Percentiles rank a stretch among this genome's conserved stretches.
These are phyloP conservation scores for Chitala chitala DNA, from an alignment of 2,113 vertebrate species.

Conservation along the genomic window DNA sequence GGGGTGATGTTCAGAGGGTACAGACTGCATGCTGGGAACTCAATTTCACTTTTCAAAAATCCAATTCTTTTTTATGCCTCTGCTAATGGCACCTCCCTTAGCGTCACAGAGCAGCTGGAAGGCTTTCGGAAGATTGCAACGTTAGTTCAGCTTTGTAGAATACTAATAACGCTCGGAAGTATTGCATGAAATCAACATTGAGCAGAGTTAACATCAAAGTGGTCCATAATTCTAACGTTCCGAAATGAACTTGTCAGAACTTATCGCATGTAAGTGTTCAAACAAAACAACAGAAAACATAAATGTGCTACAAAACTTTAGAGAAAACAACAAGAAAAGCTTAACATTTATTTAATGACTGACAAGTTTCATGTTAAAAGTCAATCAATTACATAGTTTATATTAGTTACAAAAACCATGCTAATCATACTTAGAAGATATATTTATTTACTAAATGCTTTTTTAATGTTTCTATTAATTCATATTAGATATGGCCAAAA, in stretches of 20 bases:
- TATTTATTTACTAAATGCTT: too few species aligned
- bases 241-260: too few species aligned
- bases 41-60: background rate
- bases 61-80: background rate
- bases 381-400: too few species aligned
- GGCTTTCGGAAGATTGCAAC: conserved; percentile 8
- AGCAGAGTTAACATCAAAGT: background rate
- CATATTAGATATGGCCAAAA: too few species aligned
- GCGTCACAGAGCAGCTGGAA: background rate
- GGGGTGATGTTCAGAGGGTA: background rate
- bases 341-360: background rate
- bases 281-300: too few species aligned
- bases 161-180: background rate
- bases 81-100: conserved; percentile 4
- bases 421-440: too few species aligned
- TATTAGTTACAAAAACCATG: too few species aligned
- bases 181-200: background rate
- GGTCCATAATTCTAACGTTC: background rate
- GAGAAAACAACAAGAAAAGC: conserved; percentile 6
- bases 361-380: background rate
- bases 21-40: background rate
- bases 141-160: background rate
- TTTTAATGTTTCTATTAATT: too few species aligned
- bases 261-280: too few species aligned
- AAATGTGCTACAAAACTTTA: too few species aligned